A percentile compares a stretch with the other conserved stretches of the same genome.
These are phyloP conservation scores for Antheraea mylitta DNA, from an alignment of 1,140 invertebrate species.

Conservation along the genomic window DNA sequence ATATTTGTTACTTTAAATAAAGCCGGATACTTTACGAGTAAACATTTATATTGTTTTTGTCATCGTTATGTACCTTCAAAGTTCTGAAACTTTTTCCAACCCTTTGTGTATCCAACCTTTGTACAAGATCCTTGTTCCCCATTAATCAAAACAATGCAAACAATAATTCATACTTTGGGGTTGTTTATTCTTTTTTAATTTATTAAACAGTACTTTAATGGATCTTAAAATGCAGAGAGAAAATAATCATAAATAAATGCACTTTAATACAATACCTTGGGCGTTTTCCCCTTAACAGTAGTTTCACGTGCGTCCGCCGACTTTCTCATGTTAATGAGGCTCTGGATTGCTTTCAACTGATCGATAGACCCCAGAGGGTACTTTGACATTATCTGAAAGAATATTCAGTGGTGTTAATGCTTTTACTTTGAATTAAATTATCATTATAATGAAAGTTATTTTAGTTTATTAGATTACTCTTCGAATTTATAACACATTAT, in stretches of 20 bases:
- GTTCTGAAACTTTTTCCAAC: not conserved
- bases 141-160: not conserved
- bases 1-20: not conserved
- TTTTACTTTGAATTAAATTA: slow-evolving; percentile 1
- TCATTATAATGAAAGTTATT: not conserved
- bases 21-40: not conserved
- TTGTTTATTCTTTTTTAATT: too few species aligned
- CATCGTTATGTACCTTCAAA: not conserved
- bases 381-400: slow-evolving; percentile 30
- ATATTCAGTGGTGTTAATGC: not conserved
- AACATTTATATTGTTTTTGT: not conserved
- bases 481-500: not conserved
- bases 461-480: not conserved
- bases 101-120: not conserved
- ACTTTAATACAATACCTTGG: slow-evolving; percentile 5
- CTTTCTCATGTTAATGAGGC: slow-evolving; percentile 39
- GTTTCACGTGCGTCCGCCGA: slow-evolving; percentile 19
- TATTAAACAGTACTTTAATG: too few species aligned
- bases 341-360: slow-evolving; percentile 44
- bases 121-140: not conserved
- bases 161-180: not conserved
- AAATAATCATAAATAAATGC: too few species aligned
- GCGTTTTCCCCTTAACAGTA: slow-evolving; percentile 2
- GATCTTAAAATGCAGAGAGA: too few species aligned
- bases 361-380: slow-evolving; percentile 34